Base-by-base conservation (phyloP, 2,797 vertebrate genomes). In the Parotocinclus haroldoi region DNA sequence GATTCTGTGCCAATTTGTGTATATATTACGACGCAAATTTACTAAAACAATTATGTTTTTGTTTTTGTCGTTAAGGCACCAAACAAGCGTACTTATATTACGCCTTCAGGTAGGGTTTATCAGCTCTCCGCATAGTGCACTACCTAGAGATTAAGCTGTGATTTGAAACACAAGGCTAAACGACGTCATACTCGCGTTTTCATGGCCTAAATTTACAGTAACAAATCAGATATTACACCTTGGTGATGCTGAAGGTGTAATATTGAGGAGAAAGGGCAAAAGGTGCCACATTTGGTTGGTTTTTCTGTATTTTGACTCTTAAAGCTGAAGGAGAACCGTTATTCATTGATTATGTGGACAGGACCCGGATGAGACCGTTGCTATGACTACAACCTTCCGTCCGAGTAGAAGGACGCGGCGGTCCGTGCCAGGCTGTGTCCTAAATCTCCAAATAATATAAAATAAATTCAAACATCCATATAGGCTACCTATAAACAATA, bases 301-400 rank as follows among this genome's bases (percentile, higher is more conserved):
- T 2, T 27, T 46, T 46, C n/a, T 5, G 12, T 46, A n/a, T 46
- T 50, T 8, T 14, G 48, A 6, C 48, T 6, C 48, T 16, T n/a
- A 16, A 49, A 46, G 42, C 39, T 5, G 37, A 27, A 27, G 27
- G 27, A 27, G 27, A 27, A 27, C 6, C 14, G 9, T 56, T 11
- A 8, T 18, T 38, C 8, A 37, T 37, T 39, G 61, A 54, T 39
- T 38, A 16, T 44, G 14, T 36, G 48, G 16, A 27, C 44, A 16
- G 48, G 36, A 69, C 37, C 51, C 68, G 84, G 81, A 87, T 89
- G 84, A 80, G 73, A 78, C 82, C 80, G 90, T 90, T 91, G 86
- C 82, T 86, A 89, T 91, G 89, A 88, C 84, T 78, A 92, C 86
- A 84, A 73, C 83, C 84, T 84, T 88, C 78, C 52, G 39, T 71